These are phyloP conservation scores for Chiroxiphia lanceolata DNA, from an alignment of 2,797 vertebrate species.

Conservation along the genomic window DNA sequence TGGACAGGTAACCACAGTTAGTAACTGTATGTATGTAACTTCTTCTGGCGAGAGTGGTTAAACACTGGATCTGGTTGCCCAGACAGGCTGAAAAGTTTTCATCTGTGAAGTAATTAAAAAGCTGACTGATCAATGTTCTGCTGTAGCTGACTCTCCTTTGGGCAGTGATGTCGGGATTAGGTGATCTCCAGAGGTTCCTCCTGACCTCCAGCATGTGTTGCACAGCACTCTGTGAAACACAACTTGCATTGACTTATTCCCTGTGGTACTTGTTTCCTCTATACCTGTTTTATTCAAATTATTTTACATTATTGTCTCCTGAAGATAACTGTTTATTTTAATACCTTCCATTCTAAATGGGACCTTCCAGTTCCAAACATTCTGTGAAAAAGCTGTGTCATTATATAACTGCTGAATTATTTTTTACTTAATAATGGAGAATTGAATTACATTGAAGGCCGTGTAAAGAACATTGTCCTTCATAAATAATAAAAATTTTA, in stretches of 20 bases:
- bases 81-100: background rate
- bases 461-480: background rate
- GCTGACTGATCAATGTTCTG: background rate
- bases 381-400: background rate
- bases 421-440: background rate
- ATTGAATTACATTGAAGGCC: background rate
- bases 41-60: background rate
- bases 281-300: background rate
- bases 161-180: background rate
- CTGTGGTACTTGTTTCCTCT: background rate
- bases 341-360: background rate
- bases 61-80: background rate
- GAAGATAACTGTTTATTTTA: background rate
- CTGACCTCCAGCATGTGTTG: background rate
- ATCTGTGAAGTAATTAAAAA: background rate
- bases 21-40: background rate
- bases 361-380: background rate
- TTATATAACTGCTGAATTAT: background rate
- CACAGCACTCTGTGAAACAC: background rate
- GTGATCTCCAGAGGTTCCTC: background rate
- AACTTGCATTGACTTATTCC: background rate
- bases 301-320: background rate
- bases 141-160: background rate
- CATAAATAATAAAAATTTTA: background rate
- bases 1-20: constrained; percentile 73